A percentile compares a stretch with the other conserved stretches of the same genome.
phyloP scores from a whole-genome alignment of 2,113 vertebrate species.

The Boulengeromyrus knoepffleri region DNA sequence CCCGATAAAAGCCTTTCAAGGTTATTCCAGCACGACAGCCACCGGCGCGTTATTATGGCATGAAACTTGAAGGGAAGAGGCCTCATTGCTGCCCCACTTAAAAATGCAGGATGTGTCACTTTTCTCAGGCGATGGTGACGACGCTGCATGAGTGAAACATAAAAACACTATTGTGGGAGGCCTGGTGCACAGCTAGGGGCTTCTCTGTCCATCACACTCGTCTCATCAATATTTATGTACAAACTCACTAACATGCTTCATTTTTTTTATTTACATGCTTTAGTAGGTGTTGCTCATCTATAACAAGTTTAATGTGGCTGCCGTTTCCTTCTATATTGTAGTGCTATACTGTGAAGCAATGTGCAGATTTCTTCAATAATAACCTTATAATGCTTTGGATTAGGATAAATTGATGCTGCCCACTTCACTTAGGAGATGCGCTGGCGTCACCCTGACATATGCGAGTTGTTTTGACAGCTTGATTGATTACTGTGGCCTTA shows the following conservation, averaged over 20 bases:
- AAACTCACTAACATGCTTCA: not conserved
- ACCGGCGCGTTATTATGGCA: slow-evolving; percentile 64
- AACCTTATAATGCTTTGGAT: not conserved
- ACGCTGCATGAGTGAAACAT: slow-evolving; percentile 44
- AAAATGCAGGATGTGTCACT: not conserved
- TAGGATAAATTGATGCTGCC: not conserved
- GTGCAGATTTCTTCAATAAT: slow-evolving; percentile 44
- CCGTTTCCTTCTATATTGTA: not conserved
- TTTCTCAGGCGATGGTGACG: slow-evolving; percentile 35
- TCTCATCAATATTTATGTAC: not conserved
- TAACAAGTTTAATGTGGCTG: not conserved
- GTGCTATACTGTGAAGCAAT: slow-evolving; percentile 9
- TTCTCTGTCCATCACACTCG: not conserved
- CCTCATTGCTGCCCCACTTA: slow-evolving; percentile 8
- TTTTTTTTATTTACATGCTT: not conserved
- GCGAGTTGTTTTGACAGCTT: not conserved
- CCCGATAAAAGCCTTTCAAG: slow-evolving; percentile 74
- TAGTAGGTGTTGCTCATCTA: not conserved
- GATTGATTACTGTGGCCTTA: not conserved
- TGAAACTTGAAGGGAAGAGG: slow-evolving; percentile 63
- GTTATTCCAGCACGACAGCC: slow-evolving; percentile 62
- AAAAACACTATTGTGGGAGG: slow-evolving; percentile 32
- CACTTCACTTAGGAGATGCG: not conserved
- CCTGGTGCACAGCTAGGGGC: not conserved
- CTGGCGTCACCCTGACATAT: not conserved